phyloP scores from a whole-genome alignment of 2,113 vertebrate genomes.

The Madoqua kirkii region DNA sequence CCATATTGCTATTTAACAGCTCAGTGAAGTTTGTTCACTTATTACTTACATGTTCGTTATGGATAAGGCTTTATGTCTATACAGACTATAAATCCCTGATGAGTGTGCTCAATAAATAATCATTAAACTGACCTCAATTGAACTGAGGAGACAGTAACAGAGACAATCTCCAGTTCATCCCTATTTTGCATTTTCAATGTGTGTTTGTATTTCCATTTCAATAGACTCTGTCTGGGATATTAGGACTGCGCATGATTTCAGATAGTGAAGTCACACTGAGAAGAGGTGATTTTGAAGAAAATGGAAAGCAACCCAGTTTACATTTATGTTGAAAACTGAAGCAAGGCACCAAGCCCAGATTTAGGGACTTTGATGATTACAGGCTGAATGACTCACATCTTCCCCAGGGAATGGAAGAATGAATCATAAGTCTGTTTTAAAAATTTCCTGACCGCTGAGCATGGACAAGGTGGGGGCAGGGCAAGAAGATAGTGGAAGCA shows the following conservation, averaged over 20 bases:
- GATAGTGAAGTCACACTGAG: constrained; percentile 11
- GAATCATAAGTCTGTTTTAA: neutral
- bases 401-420: neutral
- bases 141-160: neutral
- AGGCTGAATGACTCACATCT: neutral
- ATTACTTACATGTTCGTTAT: neutral
- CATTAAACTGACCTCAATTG: neutral
- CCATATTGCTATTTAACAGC: neutral
- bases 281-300: constrained; percentile 43
- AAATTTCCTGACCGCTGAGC: neutral
- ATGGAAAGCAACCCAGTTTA: constrained; percentile 6
- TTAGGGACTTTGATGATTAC: neutral
- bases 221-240: constrained; percentile 13
- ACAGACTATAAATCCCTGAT: neutral
- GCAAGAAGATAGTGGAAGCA: neutral
- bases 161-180: neutral
- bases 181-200: constrained; percentile 7
- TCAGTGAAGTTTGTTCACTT: neutral
- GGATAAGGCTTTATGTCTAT: neutral
- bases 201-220: constrained; percentile 51
- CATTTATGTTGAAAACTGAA: neutral
- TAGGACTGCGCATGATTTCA: constrained; percentile 27
- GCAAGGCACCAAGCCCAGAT: constrained; percentile 5
- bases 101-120: neutral
- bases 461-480: neutral